phyloP scores from a whole-genome alignment of 1,140 invertebrate species.

The Drosophila mayri region DNA sequence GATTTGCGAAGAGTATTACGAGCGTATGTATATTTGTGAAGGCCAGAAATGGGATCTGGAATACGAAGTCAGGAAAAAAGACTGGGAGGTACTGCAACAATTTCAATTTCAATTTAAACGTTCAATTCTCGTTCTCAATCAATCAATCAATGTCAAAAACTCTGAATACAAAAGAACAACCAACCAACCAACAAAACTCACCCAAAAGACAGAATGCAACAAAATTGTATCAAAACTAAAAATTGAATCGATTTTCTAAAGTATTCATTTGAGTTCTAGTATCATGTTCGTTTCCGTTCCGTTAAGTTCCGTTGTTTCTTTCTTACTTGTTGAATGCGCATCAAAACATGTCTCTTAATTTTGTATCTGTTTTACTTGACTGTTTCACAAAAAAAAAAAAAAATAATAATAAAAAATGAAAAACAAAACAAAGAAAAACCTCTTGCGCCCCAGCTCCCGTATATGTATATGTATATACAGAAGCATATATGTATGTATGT shows the following conservation, averaged over 20 bases:
- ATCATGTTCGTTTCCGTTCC: constrained; percentile 54
- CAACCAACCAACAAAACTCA: constrained; percentile 50
- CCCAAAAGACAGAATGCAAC: constrained; percentile 49
- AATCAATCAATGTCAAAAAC: constrained; percentile 66
- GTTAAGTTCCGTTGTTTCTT: constrained; percentile 51
- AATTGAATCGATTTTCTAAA: constrained; percentile 50
- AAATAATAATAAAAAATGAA: neutral
- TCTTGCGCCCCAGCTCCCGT: constrained; percentile 1
- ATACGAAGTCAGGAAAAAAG: constrained; percentile 98
- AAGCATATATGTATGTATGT: constrained; percentile 33
- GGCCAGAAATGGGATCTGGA: constrained; percentile 99
- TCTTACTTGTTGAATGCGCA: constrained; percentile 56
- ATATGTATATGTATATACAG: constrained; percentile 35
- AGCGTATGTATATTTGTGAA: constrained; percentile 97
- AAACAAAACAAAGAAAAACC: neutral
- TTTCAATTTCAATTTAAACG: constrained; percentile 78
- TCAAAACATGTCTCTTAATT: constrained; percentile 48
- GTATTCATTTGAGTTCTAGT: constrained; percentile 56
- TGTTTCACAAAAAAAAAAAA: constrained; percentile 30
- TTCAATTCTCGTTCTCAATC: constrained; percentile 55
- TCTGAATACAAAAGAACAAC: constrained; percentile 62
- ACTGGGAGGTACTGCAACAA: constrained; percentile 95
- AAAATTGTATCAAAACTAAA: constrained; percentile 47
- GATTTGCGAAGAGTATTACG: constrained; percentile 97
- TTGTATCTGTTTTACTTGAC: constrained; percentile 50